Conservation (phyloP, 2,888 invertebrate species). For the Cylindroiulus punctatus region DNA sequence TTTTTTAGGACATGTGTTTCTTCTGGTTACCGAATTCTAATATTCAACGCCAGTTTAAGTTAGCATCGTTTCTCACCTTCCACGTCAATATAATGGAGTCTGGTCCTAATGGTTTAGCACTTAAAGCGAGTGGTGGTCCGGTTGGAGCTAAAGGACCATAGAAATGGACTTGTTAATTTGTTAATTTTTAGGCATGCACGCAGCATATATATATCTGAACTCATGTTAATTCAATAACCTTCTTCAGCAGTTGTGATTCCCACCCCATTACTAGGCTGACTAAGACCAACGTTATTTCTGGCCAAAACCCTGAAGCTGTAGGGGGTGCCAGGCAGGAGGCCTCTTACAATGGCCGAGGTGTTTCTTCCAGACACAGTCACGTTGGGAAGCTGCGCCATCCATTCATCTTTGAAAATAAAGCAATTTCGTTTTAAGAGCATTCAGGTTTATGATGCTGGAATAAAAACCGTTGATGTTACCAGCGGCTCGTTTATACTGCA, state of each 20-base stretch:
- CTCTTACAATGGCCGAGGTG: constrained; percentile 56
- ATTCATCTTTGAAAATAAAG: constrained; percentile 56
- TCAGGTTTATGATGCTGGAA: background rate
- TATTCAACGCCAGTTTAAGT: too few relatives aligned
- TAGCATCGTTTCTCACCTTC: constrained; percentile 69
- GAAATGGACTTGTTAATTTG: too few relatives aligned
- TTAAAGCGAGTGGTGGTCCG: constrained; percentile 77
- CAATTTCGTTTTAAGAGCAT: background rate
- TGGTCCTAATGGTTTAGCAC: constrained; percentile 77
- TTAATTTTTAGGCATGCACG: too few relatives aligned
- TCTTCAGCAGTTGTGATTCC: constrained; percentile 59
- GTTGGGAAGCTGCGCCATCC: constrained; percentile 57
- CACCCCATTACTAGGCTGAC: constrained; percentile 58
- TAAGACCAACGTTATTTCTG: constrained; percentile 57
- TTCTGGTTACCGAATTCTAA: too few relatives aligned
- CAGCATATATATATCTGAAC: background rate
- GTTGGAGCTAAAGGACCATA: constrained; percentile 71
- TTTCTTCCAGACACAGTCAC: constrained; percentile 56
- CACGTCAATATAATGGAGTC: constrained; percentile 78
- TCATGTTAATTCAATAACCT: constrained; percentile 53
- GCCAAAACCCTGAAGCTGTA: constrained; percentile 58
- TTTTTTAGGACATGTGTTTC: too few relatives aligned
- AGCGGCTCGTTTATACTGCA: constrained; percentile 58
- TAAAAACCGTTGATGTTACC: constrained; percentile 52
- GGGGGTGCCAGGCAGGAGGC: constrained; percentile 58